Evolutionary conservation across 2,888 invertebrate species (phyloP).

Genomic region (Achlya flavicornis): DNA sequence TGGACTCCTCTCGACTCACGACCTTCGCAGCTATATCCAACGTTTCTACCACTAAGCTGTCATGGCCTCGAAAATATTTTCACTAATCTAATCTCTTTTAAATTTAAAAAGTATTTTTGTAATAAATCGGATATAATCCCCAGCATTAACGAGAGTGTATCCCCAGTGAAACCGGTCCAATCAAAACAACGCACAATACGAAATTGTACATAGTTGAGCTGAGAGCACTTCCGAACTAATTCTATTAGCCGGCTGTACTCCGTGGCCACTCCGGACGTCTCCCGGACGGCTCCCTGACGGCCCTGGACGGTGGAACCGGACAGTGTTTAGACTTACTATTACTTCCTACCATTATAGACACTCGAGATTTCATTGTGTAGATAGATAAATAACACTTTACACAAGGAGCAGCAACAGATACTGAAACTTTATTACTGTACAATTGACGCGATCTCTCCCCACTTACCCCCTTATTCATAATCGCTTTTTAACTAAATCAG

Average conservation of each 20-base stretch:
- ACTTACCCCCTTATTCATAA: too few species aligned
- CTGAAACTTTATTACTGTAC: too few species aligned
- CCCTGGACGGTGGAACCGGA: background rate
- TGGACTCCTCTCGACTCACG: too few species aligned
- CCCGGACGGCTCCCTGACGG: background rate
- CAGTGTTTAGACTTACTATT: background rate
- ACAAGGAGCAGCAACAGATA: too few species aligned
- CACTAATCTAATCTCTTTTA: background rate
- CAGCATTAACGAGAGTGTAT: background rate
- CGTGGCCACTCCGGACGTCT: constrained; percentile 15
- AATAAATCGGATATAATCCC: background rate
- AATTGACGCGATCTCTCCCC: too few species aligned
- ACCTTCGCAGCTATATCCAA: background rate
- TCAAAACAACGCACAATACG: background rate
- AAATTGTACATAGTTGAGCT: constrained; percentile 9
- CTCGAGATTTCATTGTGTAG: background rate
- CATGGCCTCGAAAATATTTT: background rate
- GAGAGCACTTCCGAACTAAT: constrained; percentile 24
- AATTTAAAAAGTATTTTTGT: background rate
- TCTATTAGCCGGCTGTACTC: constrained; percentile 28
- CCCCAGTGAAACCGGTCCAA: constrained; percentile 18
- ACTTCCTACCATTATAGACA: background rate
- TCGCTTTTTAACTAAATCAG: too few species aligned
- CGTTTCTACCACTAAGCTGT: background rate
- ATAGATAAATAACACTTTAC: too few species aligned